Conservation (phyloP, 1,140 invertebrate genomes). For the Lasioglossum baleicum region DNA sequence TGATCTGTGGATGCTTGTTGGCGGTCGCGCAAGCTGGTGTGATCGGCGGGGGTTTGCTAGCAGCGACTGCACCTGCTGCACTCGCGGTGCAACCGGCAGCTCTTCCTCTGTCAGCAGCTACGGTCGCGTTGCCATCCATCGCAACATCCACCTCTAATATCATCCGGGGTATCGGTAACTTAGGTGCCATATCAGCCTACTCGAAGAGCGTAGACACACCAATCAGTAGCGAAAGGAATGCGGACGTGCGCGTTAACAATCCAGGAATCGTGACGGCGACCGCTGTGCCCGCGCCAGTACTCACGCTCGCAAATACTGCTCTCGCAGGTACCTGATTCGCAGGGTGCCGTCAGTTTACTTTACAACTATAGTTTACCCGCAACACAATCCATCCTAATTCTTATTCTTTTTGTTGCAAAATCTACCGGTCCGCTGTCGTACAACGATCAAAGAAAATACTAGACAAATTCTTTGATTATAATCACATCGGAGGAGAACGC, state of each 20-base stretch:
- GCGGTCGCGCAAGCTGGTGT: constrained; percentile 49
- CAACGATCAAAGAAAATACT: no score
- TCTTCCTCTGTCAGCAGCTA: constrained; percentile 9
- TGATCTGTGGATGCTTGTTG: constrained; percentile 57
- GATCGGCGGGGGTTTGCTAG: constrained; percentile 52
- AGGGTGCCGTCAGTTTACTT: constrained; percentile 11
- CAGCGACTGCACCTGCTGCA: constrained; percentile 44
- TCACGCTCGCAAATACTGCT: constrained; percentile 35
- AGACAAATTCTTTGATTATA: no score
- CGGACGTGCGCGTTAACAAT: constrained; percentile 66
- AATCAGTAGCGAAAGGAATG: constrained; percentile 65
- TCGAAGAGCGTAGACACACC: constrained; percentile 62
- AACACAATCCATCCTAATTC: no score
- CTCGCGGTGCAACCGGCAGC: constrained; percentile 38
- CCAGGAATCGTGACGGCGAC: constrained; percentile 58
- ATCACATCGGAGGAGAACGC: background rate
- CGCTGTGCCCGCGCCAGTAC: constrained; percentile 41
- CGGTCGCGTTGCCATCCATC: constrained; percentile 41
- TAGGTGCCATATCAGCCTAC: constrained; percentile 55
- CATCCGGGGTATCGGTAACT: constrained; percentile 58
- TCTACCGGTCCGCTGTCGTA: no score
- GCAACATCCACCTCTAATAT: constrained; percentile 48
- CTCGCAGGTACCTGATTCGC: constrained; percentile 40
- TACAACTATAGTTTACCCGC: background rate
- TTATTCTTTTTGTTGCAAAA: no score